A percentile compares a stretch with the other conserved stretches of the same genome.
These are phyloP conservation scores for Egretta garzetta DNA, from an alignment of 2,113 vertebrate species.

Conservation along the genomic window DNA sequence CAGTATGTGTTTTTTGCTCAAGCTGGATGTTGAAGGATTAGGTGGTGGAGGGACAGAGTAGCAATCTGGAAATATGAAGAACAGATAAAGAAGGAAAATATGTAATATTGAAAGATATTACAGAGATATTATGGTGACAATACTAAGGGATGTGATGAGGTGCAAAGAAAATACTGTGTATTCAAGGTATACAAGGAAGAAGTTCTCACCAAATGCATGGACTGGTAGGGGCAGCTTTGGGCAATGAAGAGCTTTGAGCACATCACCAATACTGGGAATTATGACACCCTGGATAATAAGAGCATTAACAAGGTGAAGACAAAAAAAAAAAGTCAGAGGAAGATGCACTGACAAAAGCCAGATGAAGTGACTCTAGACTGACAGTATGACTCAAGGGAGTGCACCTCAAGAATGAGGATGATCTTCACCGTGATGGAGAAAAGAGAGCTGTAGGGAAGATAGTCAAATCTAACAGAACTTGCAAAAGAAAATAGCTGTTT, in stretches of 20 bases:
- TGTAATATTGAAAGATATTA: not conserved
- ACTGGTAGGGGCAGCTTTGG: not conserved
- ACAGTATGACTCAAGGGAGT: not conserved
- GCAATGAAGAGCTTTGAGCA: not conserved
- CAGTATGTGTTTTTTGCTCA: not conserved
- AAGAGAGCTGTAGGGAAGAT: not conserved
- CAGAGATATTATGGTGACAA: not conserved
- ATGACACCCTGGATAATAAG: not conserved
- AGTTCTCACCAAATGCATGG: fast-evolving
- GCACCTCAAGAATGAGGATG: not conserved
- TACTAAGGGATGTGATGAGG: not conserved
- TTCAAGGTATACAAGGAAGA: not conserved
- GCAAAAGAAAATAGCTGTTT: not conserved
- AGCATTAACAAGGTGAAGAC: not conserved
- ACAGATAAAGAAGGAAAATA: not conserved
- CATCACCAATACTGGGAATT: not conserved
- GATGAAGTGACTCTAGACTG: not conserved
- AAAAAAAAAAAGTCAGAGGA: not conserved
- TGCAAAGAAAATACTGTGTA: not conserved
- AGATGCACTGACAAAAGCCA: not conserved
- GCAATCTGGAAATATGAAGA: not conserved
- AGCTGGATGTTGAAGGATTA: not conserved
- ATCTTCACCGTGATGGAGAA: not conserved
- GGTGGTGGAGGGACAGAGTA: not conserved
- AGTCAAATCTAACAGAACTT: not conserved